Evolutionary conservation across 2,113 vertebrate genomes (phyloP), one percentile per base, ranked within the genome.

Genomic region (Pterocles burchelli): DNA sequence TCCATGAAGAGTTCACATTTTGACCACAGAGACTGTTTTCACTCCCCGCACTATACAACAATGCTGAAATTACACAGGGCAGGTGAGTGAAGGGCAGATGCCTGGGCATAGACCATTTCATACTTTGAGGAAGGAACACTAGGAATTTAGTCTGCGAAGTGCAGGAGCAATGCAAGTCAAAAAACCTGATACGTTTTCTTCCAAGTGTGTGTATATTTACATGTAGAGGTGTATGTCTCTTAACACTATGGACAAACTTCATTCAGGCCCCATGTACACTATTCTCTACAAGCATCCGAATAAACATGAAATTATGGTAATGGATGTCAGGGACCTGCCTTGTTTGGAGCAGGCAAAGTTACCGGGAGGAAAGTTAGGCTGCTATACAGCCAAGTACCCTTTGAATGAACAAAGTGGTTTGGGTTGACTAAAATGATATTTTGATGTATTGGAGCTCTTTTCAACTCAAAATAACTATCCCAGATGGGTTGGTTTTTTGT

Each of bases 211-310:
- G 8, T 66, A 15, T 75, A 33, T 54, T 52, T 75, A 41, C 26
- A 14, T 5, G 2, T 26, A 58, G 20, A 13, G 41, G 10, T 10
- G 6, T 28, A 6, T 54, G 11, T 12, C 7, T 80, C 33, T 61
- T 41, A 34, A 66, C 0, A 6, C 10, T 55, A 33, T 24, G 20
- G 31, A 76, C 9, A 81, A 66, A 66, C 10, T 38, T 67, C 33
- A 21, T 4, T 1, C 2, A n/a, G 17, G 12, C 6, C 22, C n/a
- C 7, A 1, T 6, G 16, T 19, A 20, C 19, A 7, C 7, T 17
- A 1, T 33, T 61, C 13, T 25, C n/a, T 24, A 29, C 33, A 17
- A 7, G 21, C 66, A 77, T 15, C 17, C 22, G 65, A 52, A 1
- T 9, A 58, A 58, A 11, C 10, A 8, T 21, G 13, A 34, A 15